Evolutionary conservation across 2,888 invertebrate genomes (phyloP).

Genomic region (Stenurella melanura): DNA sequence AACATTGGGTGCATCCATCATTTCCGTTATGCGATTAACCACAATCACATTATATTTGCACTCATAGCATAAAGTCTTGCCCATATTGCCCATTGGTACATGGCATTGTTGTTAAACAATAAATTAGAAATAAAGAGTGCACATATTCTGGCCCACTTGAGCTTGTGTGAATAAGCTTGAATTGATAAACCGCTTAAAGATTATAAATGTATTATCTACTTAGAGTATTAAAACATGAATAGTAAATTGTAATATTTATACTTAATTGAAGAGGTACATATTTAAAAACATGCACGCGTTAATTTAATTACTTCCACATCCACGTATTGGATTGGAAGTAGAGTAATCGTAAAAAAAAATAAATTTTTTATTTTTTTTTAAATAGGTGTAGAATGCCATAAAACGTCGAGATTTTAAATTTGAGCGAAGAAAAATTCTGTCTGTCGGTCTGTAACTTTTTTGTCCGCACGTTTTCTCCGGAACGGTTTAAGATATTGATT

Average conservation of each 20-base stretch:
- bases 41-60: conserved; percentile 72
- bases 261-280: not conserved
- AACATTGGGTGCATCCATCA: conserved; percentile 71
- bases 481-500: too few relatives aligned
- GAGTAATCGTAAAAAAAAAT: too few relatives aligned
- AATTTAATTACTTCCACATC: too few relatives aligned
- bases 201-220: conserved; percentile 19
- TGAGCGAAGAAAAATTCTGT: too few relatives aligned
- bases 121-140: conserved; percentile 58
- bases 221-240: not conserved
- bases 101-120: conserved; percentile 62
- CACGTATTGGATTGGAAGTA: too few relatives aligned
- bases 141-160: conserved; percentile 45
- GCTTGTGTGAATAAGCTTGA: conserved; percentile 31
- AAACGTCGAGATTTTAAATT: too few relatives aligned
- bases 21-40: conserved; percentile 73
- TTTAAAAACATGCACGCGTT: too few relatives aligned
- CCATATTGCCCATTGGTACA: conserved; percentile 57
- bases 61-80: conserved; percentile 55
- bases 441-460: too few relatives aligned
- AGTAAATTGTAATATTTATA: not conserved
- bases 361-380: too few relatives aligned
- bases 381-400: too few relatives aligned
- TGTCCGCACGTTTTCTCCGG: too few relatives aligned
- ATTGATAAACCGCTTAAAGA: conserved; percentile 29